These are phyloP conservation scores for Ctena decussata DNA, from an alignment of 2,888 invertebrate species.

Conservation along the genomic window DNA sequence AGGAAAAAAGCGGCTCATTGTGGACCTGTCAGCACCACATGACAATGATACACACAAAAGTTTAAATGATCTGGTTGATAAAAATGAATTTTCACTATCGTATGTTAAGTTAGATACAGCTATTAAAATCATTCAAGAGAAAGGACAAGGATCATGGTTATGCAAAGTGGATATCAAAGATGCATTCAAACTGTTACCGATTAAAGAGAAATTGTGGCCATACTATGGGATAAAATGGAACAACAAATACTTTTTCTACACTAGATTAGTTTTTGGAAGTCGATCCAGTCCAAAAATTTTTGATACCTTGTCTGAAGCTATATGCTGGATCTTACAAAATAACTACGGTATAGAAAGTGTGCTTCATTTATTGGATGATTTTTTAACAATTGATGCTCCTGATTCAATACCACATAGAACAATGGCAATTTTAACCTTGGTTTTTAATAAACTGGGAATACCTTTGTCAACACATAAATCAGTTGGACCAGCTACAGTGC, in stretches of 20 bases:
- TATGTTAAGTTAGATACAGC: constrained; percentile 62
- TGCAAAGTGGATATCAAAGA: constrained; percentile 56
- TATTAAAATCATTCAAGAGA: constrained; percentile 29
- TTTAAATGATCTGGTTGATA: constrained; percentile 57
- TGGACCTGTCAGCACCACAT: constrained; percentile 64
- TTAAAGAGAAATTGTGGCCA: constrained; percentile 33
- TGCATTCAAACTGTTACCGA: constrained; percentile 54
- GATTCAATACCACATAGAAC: constrained; percentile 30
- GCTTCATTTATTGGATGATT: constrained; percentile 55
- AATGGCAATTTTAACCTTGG: constrained; percentile 32
- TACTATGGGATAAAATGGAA: constrained; percentile 51
- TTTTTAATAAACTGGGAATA: constrained; percentile 50
- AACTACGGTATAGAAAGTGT: constrained; percentile 40
- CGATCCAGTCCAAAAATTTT: constrained; percentile 52
- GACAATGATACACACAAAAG: constrained; percentile 33
- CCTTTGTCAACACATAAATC: constrained; percentile 49
- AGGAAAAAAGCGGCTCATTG: constrained; percentile 50
- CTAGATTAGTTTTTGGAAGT: constrained; percentile 45
- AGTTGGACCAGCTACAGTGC: constrained; percentile 27
- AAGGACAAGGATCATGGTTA: constrained; percentile 19
- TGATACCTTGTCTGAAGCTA: constrained; percentile 34
- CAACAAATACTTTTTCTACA: constrained; percentile 37
- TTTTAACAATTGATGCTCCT: constrained; percentile 34
- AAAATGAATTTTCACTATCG: constrained; percentile 37
- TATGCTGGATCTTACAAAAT: constrained; percentile 49